phyloP scores from a whole-genome alignment of 2,888 invertebrate species.

The Lithophane leautieri region DNA sequence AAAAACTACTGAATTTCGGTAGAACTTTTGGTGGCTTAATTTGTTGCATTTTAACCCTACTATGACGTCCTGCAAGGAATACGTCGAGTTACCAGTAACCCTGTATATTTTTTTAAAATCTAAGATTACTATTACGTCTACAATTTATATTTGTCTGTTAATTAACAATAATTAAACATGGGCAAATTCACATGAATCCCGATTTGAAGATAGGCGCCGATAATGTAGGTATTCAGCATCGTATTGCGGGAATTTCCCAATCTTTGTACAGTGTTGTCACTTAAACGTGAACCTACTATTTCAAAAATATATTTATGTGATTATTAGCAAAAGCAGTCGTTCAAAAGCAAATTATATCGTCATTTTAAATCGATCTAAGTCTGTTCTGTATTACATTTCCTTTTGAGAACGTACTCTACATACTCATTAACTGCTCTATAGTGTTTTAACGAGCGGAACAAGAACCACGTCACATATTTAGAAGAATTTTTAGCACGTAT shows the following conservation, averaged over 20 bases:
- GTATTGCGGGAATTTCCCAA: constrained; percentile 24
- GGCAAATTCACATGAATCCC: not conserved
- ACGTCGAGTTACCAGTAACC: no score
- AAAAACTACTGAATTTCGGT: no score
- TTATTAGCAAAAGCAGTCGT: not conserved
- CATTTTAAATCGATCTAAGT: not conserved
- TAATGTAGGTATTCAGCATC: not conserved
- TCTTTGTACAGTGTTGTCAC: constrained; percentile 16
- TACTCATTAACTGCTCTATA: no score
- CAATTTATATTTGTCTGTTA: not conserved
- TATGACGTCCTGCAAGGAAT: no score
- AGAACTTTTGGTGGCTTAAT: no score
- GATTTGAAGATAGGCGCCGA: not conserved
- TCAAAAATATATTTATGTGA: not conserved
- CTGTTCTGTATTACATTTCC: not conserved
- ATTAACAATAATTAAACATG: not conserved
- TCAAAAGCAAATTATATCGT: not conserved
- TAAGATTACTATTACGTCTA: not conserved
- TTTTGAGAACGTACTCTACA: not conserved
- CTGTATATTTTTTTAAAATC: no score
- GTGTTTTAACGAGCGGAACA: not conserved
- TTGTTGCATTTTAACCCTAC: no score
- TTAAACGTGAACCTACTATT: constrained; percentile 18
- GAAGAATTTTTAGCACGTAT: constrained; percentile 18
- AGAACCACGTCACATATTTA: constrained; percentile 13